Percentiles rank a stretch among this genome's conserved stretches.
phyloP scores from a whole-genome alignment of 1,140 invertebrate genomes.

The Papilio helenus region DNA sequence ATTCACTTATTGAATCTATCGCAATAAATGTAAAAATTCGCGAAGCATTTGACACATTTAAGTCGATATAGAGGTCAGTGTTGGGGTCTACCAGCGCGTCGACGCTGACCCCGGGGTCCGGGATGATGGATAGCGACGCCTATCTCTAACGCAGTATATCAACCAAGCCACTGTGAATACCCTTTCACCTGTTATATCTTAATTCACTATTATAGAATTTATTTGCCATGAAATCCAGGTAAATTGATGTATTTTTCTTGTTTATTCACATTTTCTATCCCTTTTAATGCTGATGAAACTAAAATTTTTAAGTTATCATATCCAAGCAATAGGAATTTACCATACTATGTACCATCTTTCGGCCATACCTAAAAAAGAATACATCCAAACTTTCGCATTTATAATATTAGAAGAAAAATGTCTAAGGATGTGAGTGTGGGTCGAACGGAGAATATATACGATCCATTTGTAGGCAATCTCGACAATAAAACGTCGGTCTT shows the following conservation, averaged over 20 bases:
- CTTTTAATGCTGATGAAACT: neutral
- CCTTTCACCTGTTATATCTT: slow-evolving; percentile 31
- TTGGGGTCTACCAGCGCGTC: slow-evolving; percentile 48
- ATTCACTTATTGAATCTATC: too few relatives aligned
- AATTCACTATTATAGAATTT: slow-evolving; percentile 23
- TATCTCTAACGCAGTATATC: slow-evolving; percentile 47
- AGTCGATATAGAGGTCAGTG: slow-evolving; percentile 54
- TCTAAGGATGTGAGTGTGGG: slow-evolving; percentile 52
- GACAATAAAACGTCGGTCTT: slow-evolving; percentile 78
- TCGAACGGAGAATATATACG: slow-evolving; percentile 64
- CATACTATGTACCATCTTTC: too few relatives aligned
- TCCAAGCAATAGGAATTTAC: too few relatives aligned
- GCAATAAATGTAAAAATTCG: neutral
- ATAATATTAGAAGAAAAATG: slow-evolving; percentile 42
- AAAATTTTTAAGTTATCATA: too few relatives aligned
- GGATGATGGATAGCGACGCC: slow-evolving; percentile 48
- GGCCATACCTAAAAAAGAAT: neutral
- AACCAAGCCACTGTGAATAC: slow-evolving; percentile 41
- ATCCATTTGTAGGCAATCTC: slow-evolving; percentile 79
- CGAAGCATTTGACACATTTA: slow-evolving; percentile 27
- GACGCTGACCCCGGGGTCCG: slow-evolving; percentile 52
- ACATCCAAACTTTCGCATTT: neutral
- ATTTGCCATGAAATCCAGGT: neutral
- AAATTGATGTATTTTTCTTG: neutral
- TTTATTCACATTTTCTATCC: neutral